phyloP scores from a whole-genome alignment of 2,888 invertebrate species.

The Prosapia bicincta region DNA sequence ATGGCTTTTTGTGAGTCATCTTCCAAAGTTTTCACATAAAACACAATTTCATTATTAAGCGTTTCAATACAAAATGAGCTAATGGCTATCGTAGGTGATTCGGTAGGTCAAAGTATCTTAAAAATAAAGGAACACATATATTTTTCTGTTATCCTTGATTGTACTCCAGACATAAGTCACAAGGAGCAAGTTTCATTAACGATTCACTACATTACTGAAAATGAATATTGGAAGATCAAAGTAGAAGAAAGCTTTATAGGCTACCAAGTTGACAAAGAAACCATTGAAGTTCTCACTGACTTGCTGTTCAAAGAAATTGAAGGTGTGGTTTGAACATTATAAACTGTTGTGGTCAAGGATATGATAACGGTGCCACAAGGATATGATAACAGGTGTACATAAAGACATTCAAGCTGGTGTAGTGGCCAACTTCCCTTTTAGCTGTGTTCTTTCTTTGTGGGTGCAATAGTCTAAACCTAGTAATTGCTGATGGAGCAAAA shows the following conservation, averaged over 20 bases:
- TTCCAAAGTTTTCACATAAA: neutral
- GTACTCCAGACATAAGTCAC: no score
- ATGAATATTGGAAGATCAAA: neutral
- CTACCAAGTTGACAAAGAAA: slow-evolving; percentile 18
- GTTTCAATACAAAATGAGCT: slow-evolving; percentile 19
- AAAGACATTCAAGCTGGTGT: no score
- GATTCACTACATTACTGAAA: slow-evolving; percentile 29
- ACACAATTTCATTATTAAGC: neutral
- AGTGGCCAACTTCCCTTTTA: slow-evolving; percentile 9
- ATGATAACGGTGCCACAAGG: no score
- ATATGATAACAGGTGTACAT: no score
- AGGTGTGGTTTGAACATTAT: neutral
- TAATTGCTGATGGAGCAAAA: slow-evolving; percentile 30
- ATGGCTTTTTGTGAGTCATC: neutral
- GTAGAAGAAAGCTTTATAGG: slow-evolving; percentile 47
- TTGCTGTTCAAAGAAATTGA: slow-evolving; percentile 16
- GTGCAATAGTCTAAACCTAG: slow-evolving; percentile 30
- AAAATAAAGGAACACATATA: no score
- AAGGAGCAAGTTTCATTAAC: slow-evolving; percentile 32
- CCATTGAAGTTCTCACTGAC: slow-evolving; percentile 30
- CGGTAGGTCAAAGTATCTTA: slow-evolving; percentile 32
- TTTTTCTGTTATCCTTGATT: no score
- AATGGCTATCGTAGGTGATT: slow-evolving; percentile 15
- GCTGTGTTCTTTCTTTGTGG: slow-evolving; percentile 32
- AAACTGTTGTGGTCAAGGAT: no score